phyloP scores from a whole-genome alignment of 2,888 invertebrate genomes.

The Hirtodrosophila alboralis region DNA sequence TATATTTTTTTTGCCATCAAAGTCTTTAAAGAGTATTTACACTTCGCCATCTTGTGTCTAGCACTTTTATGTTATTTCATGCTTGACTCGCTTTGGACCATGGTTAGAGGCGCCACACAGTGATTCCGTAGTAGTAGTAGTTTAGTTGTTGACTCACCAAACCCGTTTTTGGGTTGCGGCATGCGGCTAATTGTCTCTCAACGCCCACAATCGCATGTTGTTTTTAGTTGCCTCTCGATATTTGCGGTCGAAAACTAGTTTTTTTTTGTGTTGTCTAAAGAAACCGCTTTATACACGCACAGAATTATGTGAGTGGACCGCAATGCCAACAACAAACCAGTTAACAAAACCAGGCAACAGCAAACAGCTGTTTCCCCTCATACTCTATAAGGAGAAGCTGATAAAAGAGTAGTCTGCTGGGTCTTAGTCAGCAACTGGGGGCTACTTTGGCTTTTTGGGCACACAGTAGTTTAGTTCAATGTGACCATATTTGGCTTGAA shows the following conservation, averaged over 20 bases:
- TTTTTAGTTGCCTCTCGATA: slow-evolving; percentile 38
- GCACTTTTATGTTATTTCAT: too few relatives aligned
- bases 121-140: slow-evolving; percentile 24
- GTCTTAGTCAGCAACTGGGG: slow-evolving; percentile 22
- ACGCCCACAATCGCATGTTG: slow-evolving; percentile 62
- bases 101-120: slow-evolving; percentile 29
- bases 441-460: slow-evolving; percentile 12
- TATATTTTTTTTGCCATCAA: not conserved
- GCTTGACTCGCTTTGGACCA: too few relatives aligned
- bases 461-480: slow-evolving; percentile 27
- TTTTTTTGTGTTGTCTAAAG: slow-evolving; percentile 31
- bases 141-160: slow-evolving; percentile 60
- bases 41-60: too few relatives aligned
- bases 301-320: slow-evolving; percentile 35
- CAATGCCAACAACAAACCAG: slow-evolving; percentile 15
- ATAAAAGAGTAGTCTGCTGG: slow-evolving; percentile 6
- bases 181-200: slow-evolving; percentile 74
- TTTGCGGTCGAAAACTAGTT: slow-evolving; percentile 45
- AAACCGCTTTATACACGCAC: slow-evolving; percentile 47
- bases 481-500: slow-evolving; percentile 53
- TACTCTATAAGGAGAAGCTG: not conserved
- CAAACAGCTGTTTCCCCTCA: slow-evolving; percentile 40
- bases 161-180: slow-evolving; percentile 71
- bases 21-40: too few relatives aligned
- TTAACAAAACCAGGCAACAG: slow-evolving; percentile 4